These are phyloP conservation scores for Ennomos quercinarius DNA, from an alignment of 2,888 invertebrate genomes.

Conservation along the genomic window DNA sequence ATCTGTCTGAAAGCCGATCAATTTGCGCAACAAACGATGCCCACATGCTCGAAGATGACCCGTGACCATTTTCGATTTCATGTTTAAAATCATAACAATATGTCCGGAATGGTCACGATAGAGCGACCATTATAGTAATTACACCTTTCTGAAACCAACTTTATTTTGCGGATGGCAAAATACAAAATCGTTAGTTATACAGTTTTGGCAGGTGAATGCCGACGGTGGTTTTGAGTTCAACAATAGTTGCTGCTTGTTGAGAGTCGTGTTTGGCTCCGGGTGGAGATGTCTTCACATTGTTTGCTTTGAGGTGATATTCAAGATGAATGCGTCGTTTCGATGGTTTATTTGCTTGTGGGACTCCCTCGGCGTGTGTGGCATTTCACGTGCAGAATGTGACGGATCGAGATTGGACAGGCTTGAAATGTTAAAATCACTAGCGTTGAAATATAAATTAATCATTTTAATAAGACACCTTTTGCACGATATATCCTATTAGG, in stretches of 20 bases:
- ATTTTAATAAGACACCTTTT: constrained; percentile 16
- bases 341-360: constrained; percentile 19
- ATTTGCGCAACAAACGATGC: constrained; percentile 65
- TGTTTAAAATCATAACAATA: constrained; percentile 80
- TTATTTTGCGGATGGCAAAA: constrained; percentile 48
- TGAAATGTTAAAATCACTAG: constrained; percentile 1
- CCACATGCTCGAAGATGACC: constrained; percentile 68
- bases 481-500: constrained; percentile 6
- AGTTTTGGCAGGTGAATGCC: constrained; percentile 42
- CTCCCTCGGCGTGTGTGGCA: constrained; percentile 30
- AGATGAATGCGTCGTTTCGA: constrained; percentile 27
- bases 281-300: constrained; percentile 69
- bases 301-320: constrained; percentile 57
- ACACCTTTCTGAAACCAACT: constrained; percentile 60
- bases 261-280: constrained; percentile 79
- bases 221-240: constrained; percentile 63
- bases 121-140: constrained; percentile 76
- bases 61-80: constrained; percentile 78
- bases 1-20: constrained; percentile 61
- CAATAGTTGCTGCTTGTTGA: constrained; percentile 66
- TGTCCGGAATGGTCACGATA: constrained; percentile 75
- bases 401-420: constrained; percentile 13
- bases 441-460: not conserved
- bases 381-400: constrained; percentile 22
- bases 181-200: constrained; percentile 45